phyloP scores from a whole-genome alignment of 2,797 vertebrate genomes.

The Scarus forsteni region DNA sequence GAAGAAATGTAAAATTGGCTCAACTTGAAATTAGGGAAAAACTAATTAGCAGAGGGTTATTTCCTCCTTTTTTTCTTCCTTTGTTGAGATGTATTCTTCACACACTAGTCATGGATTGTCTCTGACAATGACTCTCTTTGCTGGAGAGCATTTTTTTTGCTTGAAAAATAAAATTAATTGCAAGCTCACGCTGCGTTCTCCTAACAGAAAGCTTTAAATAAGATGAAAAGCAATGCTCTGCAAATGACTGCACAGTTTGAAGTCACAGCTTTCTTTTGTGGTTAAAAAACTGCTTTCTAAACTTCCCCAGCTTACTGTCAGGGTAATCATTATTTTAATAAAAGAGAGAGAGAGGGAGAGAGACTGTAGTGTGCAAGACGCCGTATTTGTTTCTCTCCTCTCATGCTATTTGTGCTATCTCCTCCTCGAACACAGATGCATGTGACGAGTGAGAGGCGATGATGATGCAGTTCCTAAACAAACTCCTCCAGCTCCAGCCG shows the following conservation, averaged over 20 bases:
- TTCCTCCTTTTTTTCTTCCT: neutral
- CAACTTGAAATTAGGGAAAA: neutral
- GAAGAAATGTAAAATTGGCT: neutral
- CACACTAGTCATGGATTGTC: neutral
- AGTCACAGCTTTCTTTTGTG: slow-evolving; percentile 39
- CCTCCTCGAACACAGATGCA: slow-evolving; percentile 2
- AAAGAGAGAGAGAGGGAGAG: neutral
- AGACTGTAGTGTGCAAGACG: neutral
- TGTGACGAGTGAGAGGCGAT: slow-evolving; percentile 15
- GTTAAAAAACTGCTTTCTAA: slow-evolving; percentile 4
- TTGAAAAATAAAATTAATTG: slow-evolving; percentile 38
- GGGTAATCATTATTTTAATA: slow-evolving; percentile 6
- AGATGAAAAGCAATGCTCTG: slow-evolving; percentile 31
- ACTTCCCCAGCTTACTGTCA: slow-evolving; percentile 18
- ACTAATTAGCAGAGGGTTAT: neutral
- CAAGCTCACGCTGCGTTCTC: slow-evolving; percentile 28
- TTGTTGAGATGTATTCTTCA: neutral
- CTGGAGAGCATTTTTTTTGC: slow-evolving; percentile 21
- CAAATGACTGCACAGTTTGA: slow-evolving; percentile 47
- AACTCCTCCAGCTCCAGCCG: slow-evolving; percentile 29
- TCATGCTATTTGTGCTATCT: slow-evolving; percentile 16
- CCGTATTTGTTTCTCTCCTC: slow-evolving; percentile 15
- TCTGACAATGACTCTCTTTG: slow-evolving; percentile 4
- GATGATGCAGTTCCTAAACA: slow-evolving; percentile 29
- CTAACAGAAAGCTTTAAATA: slow-evolving; percentile 33